Evolutionary conservation across 2,113 vertebrate species (phyloP), one percentile per base, ranked within the genome.

Genomic region (Gymnarchus niloticus): DNA sequence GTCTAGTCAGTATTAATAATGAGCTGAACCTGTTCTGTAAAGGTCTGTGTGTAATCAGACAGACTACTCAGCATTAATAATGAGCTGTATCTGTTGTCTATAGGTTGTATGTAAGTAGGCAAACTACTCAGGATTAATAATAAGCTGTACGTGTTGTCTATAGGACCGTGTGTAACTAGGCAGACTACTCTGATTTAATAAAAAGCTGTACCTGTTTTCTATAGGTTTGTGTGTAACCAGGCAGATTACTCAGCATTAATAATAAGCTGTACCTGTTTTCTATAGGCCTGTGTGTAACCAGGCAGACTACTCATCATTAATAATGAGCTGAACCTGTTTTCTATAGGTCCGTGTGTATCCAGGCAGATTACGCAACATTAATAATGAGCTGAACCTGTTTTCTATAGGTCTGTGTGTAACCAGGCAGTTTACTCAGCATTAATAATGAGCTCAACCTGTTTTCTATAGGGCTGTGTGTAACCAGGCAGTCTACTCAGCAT

Each of bases 1-100:
- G 51, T 52, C 51, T 99, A 7, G 94, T 99, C 80, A 98, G 51
- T 12, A 52, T 12, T 52, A 52, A 52, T 52, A 52, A 6, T 52
- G 51, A 73, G 65, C 33, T 73, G 65, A 1, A 73, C 12, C 65
- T 73, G 65, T 73, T n/a, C n/a, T n/a, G n/a, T n/a, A n/a, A n/a
- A 37, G 65, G 33, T 41, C 14, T 69, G 61, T 69, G 33, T 37
- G 33, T 69, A 9, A 21, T 8, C 91, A 99, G 98, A 97, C n/a
- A n/a, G n/a, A n/a, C 61, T 69, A 37, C 61, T 37, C 25, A 37
- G 28, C 61, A 37, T 0, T 69, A 37, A 17, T 48, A n/a, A 4
- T 69, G 28, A 6, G 41, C 73, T 46, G 41, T 48, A 48, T 6
- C 61, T 87, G 65, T 86, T 17, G 59, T 85, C 76, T 52, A 23